These are phyloP conservation scores for Acrossocheilus fasciatus DNA, from an alignment of 2,797 vertebrate species.

Conservation along the genomic window DNA sequence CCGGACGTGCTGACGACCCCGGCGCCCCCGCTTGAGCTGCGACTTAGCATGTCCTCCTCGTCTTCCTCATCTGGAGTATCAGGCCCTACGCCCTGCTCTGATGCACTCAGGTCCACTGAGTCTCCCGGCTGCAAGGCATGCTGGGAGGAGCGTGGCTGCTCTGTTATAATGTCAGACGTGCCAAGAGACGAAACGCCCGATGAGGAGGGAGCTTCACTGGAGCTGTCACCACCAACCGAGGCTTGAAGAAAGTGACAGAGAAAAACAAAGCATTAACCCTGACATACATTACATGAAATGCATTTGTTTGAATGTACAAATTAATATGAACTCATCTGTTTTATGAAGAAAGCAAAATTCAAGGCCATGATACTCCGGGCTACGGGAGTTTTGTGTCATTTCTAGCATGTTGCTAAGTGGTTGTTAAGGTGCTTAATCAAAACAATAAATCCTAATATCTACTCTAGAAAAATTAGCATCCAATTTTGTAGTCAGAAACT, in stretches of 20 bases:
- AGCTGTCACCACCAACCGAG: constrained; percentile 80
- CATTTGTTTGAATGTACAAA: not conserved
- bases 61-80: constrained; percentile 80
- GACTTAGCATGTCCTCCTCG: constrained; percentile 89
- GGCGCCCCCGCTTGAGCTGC: constrained; percentile 84
- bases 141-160: constrained; percentile 94
- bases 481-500: no score
- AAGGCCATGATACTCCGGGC: not conserved
- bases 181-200: constrained; percentile 79
- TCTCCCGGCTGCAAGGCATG: constrained; percentile 90
- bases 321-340: not conserved
- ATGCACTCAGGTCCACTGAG: constrained; percentile 84
- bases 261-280: not conserved
- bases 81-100: constrained; percentile 78
- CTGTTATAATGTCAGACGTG: constrained; percentile 92
- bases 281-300: not conserved
- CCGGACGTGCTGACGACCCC: constrained; percentile 79
- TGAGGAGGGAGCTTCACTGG: constrained; percentile 73
- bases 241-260: constrained; percentile 72
- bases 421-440: not conserved
- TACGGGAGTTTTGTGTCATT: not conserved
- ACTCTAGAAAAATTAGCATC: no score
- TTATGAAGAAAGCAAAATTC: not conserved
- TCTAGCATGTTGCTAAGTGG: not conserved
- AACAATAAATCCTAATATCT: no score